phyloP scores from a whole-genome alignment of 2,888 invertebrate species.

The Lithophane leautieri region DNA sequence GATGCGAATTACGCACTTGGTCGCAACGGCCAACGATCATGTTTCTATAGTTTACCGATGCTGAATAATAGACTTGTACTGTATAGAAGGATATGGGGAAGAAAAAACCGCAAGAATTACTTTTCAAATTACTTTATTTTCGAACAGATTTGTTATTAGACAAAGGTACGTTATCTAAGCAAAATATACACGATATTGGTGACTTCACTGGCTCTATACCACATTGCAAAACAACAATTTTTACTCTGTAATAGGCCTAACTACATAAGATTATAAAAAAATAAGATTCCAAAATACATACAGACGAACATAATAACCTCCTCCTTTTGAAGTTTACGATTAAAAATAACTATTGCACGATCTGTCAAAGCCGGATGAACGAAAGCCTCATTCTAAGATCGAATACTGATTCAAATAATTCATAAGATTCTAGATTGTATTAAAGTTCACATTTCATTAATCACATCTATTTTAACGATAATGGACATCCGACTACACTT shows the following conservation, averaged over 20 bases:
- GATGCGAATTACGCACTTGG: no score
- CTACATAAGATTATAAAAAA: conserved; percentile 52
- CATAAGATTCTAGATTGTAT: conserved; percentile 42
- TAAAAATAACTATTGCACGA: conserved; percentile 60
- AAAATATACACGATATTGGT: conserved; percentile 79
- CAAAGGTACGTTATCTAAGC: conserved; percentile 75
- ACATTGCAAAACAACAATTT: conserved; percentile 48
- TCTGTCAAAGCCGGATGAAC: conserved; percentile 42
- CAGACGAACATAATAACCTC: no score
- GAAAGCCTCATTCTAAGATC: conserved; percentile 54
- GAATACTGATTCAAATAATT: conserved; percentile 57
- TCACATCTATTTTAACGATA: conserved; percentile 50
- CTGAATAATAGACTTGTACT: no score
- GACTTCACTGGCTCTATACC: conserved; percentile 66
- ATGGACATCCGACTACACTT: conserved; percentile 62
- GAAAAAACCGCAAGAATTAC: conserved; percentile 29
- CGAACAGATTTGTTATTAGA: conserved; percentile 79
- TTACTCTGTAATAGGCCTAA: conserved; percentile 57
- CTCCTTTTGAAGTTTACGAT: no score
- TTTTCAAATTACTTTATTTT: conserved; percentile 81
- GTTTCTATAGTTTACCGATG: no score
- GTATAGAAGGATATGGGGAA: background rate
- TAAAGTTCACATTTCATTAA: conserved; percentile 38
- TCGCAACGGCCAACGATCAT: no score
- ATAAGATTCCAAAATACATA: conserved; percentile 44